A percentile compares a stretch with the other conserved stretches of the same genome.
Conservation (phyloP, 23 tunicate species). For the Ascidia mentula region DNA sequence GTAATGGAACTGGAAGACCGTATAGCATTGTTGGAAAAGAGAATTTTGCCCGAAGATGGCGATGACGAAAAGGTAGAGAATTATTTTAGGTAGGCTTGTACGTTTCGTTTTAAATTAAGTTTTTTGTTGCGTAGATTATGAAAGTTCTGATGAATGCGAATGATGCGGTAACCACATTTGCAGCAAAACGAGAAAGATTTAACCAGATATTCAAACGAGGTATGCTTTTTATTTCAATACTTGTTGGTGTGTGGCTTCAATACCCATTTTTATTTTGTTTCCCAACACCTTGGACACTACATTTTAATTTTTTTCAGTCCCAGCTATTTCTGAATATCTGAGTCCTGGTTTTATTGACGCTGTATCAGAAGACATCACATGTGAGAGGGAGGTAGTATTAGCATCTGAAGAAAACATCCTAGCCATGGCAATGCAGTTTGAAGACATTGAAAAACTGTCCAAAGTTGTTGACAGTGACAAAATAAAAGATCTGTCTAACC, state of each 20-base stretch:
- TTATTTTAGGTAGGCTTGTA: not conserved
- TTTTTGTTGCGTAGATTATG: constrained; percentile 14
- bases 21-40: constrained; percentile 7
- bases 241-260: too few species aligned
- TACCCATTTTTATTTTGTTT: too few species aligned
- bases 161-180: constrained; percentile 22
- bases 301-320: constrained; percentile 13
- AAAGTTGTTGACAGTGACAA: constrained; percentile 25
- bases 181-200: constrained; percentile 42
- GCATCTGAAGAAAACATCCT: constrained; percentile 29
- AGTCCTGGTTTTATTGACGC: constrained; percentile 52
- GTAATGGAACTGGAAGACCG: constrained; percentile 14
- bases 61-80: constrained; percentile 8
- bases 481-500: constrained; percentile 12
- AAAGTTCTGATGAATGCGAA: constrained; percentile 20
- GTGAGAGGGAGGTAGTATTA: constrained; percentile 36
- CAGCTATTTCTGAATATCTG: constrained; percentile 31
- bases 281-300: not conserved
- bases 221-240: not conserved
- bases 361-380: constrained; percentile 12
- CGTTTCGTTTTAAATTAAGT: not conserved
- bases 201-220: constrained; percentile 43
- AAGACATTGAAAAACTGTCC: constrained; percentile 36
- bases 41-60: constrained; percentile 7
- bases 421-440: constrained; percentile 30